Evolutionary conservation across 2,113 vertebrate genomes (phyloP).

Genomic region (Anhinga rufa): DNA sequence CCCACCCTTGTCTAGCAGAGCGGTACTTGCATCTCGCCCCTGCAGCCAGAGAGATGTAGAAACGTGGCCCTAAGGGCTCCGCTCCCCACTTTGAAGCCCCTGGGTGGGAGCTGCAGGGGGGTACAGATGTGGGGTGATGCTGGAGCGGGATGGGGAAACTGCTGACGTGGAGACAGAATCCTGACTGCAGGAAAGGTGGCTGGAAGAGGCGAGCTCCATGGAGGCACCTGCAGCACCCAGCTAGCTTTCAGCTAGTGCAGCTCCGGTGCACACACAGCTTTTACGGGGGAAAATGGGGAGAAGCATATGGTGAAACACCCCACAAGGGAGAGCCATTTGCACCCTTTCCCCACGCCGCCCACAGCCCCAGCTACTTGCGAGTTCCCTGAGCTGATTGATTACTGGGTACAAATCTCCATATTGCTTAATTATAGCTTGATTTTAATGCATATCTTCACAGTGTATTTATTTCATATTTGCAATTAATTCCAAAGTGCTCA

Average conservation of each 20-base stretch:
- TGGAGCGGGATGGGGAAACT: fast-evolving
- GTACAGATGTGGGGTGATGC: fast-evolving
- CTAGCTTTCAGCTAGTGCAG: background rate
- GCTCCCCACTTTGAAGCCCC: fast-evolving
- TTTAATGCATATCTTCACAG: background rate
- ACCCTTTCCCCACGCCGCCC: background rate
- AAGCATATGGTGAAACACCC: background rate
- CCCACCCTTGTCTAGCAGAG: background rate
- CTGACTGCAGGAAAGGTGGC: background rate
- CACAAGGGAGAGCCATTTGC: background rate
- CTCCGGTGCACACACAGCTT: background rate
- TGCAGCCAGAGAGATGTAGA: background rate
- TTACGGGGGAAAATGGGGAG: background rate
- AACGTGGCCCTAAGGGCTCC: background rate
- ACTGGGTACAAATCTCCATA: background rate
- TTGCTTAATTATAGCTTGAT: background rate
- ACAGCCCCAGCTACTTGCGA: background rate
- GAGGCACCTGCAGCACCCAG: background rate
- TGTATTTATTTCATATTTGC: background rate
- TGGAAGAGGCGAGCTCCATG: background rate
- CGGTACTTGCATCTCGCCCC: fast-evolving
- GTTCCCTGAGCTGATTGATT: background rate
- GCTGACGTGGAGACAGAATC: fast-evolving
- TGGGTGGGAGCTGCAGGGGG: background rate
- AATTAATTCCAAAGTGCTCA: background rate